phyloP scores from a whole-genome alignment of 2,113 vertebrate genomes.

The Fregata magnificens region DNA sequence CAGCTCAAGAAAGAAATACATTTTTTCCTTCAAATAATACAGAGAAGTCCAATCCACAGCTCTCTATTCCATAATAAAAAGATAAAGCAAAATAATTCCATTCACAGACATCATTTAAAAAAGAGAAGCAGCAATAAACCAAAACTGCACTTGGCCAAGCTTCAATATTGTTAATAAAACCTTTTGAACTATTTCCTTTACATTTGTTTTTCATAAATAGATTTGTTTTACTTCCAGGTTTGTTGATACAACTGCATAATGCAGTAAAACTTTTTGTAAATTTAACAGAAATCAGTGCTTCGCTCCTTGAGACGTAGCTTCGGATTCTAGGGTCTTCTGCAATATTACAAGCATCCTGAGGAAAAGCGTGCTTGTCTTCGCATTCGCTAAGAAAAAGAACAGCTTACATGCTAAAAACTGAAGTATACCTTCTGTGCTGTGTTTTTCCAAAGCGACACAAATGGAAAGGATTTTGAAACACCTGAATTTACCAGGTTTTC shows the following conservation, averaged over 20 bases:
- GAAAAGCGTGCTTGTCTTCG: not conserved
- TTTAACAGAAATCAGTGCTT: not conserved
- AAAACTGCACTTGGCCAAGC: not conserved
- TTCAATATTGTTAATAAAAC: not conserved
- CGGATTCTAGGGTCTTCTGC: not conserved
- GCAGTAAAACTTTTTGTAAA: not conserved
- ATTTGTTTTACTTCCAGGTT: not conserved
- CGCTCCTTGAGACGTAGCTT: accelerated
- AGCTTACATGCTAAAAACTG: not conserved
- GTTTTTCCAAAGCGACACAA: not conserved
- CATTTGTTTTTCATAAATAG: not conserved
- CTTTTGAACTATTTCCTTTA: not conserved
- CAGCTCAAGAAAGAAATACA: not conserved
- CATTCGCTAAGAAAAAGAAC: not conserved
- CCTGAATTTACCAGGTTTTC: accelerated
- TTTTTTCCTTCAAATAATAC: not conserved
- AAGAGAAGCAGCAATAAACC: not conserved
- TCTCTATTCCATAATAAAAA: not conserved
- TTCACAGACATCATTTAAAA: not conserved
- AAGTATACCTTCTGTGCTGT: accelerated
- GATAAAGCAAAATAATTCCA: not conserved
- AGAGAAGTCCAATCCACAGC: not conserved
- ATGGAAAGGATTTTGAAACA: not conserved
- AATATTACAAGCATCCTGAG: not conserved
- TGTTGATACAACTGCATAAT: not conserved